Conservation (phyloP, 1,140 invertebrate species). For the Trachymyrmex cornetzi region DNA sequence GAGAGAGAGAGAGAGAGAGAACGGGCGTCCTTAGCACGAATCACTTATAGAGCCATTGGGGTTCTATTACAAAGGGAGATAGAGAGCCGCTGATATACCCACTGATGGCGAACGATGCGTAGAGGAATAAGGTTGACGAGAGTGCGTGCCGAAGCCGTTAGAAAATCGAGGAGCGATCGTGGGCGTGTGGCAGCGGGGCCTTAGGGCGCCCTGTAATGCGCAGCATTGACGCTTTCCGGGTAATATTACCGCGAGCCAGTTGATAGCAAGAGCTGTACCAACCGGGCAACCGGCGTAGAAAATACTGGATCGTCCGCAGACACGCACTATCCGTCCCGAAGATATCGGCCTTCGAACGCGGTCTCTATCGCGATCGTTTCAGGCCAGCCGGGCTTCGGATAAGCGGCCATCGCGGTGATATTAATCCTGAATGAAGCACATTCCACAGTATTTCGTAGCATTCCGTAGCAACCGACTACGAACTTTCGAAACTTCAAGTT, state of each 20-base stretch:
- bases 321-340: constrained; percentile 75
- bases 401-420: constrained; percentile 38
- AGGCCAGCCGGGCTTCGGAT: constrained; percentile 18
- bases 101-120: constrained; percentile 52
- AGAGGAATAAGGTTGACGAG: constrained; percentile 76
- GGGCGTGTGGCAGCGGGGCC: constrained; percentile 74
- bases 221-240: constrained; percentile 79
- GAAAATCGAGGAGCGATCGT: constrained; percentile 75
- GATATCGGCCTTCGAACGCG: constrained; percentile 70
- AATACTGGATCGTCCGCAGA: constrained; percentile 76
- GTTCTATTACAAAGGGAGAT: constrained; percentile 21
- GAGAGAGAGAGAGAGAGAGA: not conserved
- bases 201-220: constrained; percentile 68
- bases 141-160: constrained; percentile 48
- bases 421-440: constrained; percentile 48
- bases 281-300: constrained; percentile 68
- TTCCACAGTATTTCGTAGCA: not conserved
- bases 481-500: not conserved
- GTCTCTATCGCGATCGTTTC: constrained; percentile 61
- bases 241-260: constrained; percentile 78
- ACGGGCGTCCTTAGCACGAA: not conserved
- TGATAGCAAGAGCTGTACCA: constrained; percentile 73
- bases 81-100: constrained; percentile 33
- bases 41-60: constrained; percentile 27
- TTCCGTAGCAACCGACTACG: not conserved